Conservation (phyloP, 2,797 vertebrate genomes). For the Borostomias antarcticus region DNA sequence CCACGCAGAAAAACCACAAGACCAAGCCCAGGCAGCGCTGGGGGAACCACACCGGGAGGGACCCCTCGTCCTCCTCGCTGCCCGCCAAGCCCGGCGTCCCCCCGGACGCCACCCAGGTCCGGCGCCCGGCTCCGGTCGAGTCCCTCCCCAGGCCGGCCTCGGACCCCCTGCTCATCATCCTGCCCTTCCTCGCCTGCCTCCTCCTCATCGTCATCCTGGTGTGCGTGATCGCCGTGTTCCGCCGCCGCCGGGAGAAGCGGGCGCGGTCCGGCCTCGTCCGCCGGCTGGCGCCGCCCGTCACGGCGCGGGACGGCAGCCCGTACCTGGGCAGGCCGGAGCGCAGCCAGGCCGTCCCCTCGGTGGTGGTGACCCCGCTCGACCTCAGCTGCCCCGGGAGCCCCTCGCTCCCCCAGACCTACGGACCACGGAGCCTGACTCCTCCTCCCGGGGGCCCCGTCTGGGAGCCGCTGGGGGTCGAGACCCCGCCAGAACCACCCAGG, state of each 20-base stretch:
- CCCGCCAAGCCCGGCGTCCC: conserved; percentile 41
- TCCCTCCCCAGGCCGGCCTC: conserved; percentile 68
- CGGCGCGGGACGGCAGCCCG: conserved; percentile 50
- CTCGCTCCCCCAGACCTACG: conserved; percentile 44
- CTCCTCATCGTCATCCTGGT: conserved; percentile 77
- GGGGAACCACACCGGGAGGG: conserved; percentile 63
- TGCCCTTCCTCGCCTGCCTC: conserved; percentile 77
- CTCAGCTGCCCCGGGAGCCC: conserved; percentile 63
- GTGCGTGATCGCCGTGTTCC: conserved; percentile 77
- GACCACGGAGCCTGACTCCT: conserved; percentile 53
- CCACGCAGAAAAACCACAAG: conserved; percentile 63
- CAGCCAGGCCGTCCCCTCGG: conserved; percentile 78
- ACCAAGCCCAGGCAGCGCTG: conserved; percentile 67
- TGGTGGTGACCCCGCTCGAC: conserved; percentile 84
- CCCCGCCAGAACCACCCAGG: conserved; percentile 53
- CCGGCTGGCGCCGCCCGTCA: conserved; percentile 56
- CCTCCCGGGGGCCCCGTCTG: conserved; percentile 75
- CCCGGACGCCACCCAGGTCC: conserved; percentile 40
- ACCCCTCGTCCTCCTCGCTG: conserved; percentile 21
- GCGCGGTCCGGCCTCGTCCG: conserved; percentile 64
- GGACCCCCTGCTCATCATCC: conserved; percentile 77
- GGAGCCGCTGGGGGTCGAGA: conserved; percentile 75
- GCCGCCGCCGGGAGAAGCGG: conserved; percentile 78
- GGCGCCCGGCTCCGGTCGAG: conserved; percentile 55
- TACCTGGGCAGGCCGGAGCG: conserved; percentile 67